These are phyloP conservation scores for Percina caprodes DNA, from an alignment of 2,113 vertebrate genomes.

Conservation along the genomic window DNA sequence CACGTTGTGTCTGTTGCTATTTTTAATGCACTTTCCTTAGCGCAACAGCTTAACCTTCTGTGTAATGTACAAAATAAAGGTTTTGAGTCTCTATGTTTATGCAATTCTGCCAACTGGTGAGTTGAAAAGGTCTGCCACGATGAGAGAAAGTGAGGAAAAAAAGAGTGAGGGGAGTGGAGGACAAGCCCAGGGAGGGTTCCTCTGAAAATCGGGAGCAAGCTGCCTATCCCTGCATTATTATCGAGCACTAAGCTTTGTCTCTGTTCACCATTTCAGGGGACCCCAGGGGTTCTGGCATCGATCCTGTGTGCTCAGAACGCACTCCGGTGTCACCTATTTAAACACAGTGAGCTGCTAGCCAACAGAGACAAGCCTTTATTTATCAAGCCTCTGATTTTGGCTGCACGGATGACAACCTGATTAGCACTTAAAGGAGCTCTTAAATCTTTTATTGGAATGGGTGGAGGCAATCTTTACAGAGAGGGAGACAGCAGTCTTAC, in stretches of 20 bases:
- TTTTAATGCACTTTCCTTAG: constrained; percentile 60
- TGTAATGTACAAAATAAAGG: constrained; percentile 56
- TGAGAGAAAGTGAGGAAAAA: constrained; percentile 34
- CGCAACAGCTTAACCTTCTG: constrained; percentile 56
- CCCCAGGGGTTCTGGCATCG: constrained; percentile 82
- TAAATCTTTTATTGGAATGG: constrained; percentile 74
- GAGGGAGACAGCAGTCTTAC: constrained; percentile 44
- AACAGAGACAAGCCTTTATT: constrained; percentile 80
- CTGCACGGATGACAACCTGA: constrained; percentile 82
- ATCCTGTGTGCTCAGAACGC: constrained; percentile 78
- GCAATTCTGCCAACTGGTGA: constrained; percentile 60
- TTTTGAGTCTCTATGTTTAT: constrained; percentile 49
- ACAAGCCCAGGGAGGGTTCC: constrained; percentile 58
- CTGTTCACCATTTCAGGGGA: constrained; percentile 77
- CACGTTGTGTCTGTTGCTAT: constrained; percentile 53
- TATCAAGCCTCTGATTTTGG: constrained; percentile 79
- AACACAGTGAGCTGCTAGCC: constrained; percentile 72
- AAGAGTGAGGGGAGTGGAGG: constrained; percentile 48
- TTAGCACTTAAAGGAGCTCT: constrained; percentile 81
- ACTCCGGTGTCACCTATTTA: constrained; percentile 82
- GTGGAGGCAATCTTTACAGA: constrained; percentile 60
- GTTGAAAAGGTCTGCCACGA: constrained; percentile 53
- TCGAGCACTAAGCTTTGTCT: constrained; percentile 82
- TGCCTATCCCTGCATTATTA: constrained; percentile 75
- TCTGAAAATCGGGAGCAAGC: constrained; percentile 73